Evolutionary conservation across 2,113 vertebrate species (phyloP).

Genomic region (Tauraco erythrolophus): DNA sequence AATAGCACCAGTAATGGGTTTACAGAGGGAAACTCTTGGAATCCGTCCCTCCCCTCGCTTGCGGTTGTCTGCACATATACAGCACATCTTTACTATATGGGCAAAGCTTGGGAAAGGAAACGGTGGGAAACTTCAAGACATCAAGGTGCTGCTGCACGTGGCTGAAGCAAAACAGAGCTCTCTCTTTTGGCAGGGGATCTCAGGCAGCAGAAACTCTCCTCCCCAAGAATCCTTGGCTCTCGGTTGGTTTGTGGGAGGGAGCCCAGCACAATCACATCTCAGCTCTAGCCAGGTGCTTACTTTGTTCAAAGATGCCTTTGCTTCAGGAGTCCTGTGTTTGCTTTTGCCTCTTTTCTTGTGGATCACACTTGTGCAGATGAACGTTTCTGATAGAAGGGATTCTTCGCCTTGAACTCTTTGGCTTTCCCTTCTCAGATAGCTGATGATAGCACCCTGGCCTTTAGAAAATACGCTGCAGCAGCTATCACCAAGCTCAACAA

Average conservation of each 20-base stretch:
- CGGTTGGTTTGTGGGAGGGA: background rate
- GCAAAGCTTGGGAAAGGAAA: background rate
- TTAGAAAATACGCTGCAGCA: slow-evolving; percentile 25
- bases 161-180: background rate
- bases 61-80: background rate
- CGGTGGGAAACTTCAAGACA: background rate
- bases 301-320: background rate
- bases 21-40: background rate
- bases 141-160: background rate
- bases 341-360: background rate
- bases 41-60: background rate
- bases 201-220: background rate
- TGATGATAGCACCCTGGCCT: background rate
- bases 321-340: background rate
- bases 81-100: background rate
- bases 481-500: background rate
- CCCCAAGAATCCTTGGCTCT: background rate
- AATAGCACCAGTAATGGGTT: background rate
- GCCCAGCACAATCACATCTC: background rate
- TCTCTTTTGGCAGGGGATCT: background rate
- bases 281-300: background rate
- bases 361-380: background rate
- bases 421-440: background rate
- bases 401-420: background rate
- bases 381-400: background rate